Conservation (phyloP, 2,113 vertebrate species). For the Lepidothrix coronata region DNA sequence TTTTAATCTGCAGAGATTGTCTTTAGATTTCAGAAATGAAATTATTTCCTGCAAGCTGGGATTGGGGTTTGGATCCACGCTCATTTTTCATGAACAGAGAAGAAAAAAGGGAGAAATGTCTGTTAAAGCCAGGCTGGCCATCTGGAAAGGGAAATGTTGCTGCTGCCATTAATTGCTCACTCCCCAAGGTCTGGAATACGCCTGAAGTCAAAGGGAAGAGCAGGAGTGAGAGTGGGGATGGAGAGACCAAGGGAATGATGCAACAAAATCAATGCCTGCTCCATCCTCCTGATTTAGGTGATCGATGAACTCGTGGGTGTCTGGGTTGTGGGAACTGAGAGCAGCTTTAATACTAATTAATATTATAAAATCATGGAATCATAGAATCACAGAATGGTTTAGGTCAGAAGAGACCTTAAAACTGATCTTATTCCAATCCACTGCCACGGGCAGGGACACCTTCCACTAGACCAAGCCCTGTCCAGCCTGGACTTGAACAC, state of each 20-base stretch:
- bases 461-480: not conserved
- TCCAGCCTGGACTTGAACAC: not conserved
- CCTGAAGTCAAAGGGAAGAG: not conserved
- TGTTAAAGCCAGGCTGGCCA: not conserved
- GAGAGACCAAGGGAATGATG: not conserved
- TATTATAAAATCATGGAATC: not conserved
- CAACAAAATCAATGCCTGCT: not conserved
- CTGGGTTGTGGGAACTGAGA: not conserved
- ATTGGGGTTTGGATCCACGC: not conserved
- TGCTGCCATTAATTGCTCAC: not conserved
- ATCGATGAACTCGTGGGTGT: accelerated
- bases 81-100: not conserved
- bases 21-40: constrained; percentile 2
- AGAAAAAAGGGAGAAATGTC: not conserved
- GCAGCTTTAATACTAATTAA: not conserved
- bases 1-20: constrained; percentile 54
- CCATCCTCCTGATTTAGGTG: not conserved
- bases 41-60: not conserved
- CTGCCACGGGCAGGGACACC: not conserved
- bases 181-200: not conserved
- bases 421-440: not conserved
- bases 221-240: not conserved
- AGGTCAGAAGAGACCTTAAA: not conserved
- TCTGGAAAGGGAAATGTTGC: constrained; percentile 24
- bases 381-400: not conserved